phyloP scores from a whole-genome alignment of 1,140 invertebrate species.

The Archivesica marissinica region DNA sequence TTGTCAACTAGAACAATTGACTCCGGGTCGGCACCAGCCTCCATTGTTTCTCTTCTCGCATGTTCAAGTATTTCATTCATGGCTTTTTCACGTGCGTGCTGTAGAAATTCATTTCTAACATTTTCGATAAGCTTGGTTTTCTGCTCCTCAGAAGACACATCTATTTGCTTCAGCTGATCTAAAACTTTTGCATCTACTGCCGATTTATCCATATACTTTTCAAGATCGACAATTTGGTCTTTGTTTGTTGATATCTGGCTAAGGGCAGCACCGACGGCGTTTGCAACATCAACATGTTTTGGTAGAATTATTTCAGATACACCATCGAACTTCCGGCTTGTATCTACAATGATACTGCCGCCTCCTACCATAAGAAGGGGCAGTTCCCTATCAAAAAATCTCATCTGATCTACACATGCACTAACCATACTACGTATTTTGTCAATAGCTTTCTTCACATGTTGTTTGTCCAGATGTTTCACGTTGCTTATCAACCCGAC shows the following conservation, averaged over 20 bases:
- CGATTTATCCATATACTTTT: slow-evolving; percentile 56
- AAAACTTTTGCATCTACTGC: slow-evolving; percentile 37
- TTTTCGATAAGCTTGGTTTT: slow-evolving; percentile 31
- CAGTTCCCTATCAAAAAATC: slow-evolving; percentile 68
- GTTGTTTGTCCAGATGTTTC: slow-evolving; percentile 46
- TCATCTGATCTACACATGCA: slow-evolving; percentile 74
- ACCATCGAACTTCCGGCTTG: slow-evolving; percentile 59
- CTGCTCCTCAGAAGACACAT: background rate
- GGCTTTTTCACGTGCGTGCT: slow-evolving; percentile 67
- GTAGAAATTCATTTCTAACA: slow-evolving; percentile 64
- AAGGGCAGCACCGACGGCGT: slow-evolving; percentile 81
- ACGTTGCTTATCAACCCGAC: slow-evolving; percentile 70
- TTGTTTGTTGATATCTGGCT: slow-evolving; percentile 75
- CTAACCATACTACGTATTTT: slow-evolving; percentile 74
- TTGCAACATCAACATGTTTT: slow-evolving; percentile 76
- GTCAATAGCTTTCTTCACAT: slow-evolving; percentile 61
- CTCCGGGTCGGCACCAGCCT: slow-evolving; percentile 67
- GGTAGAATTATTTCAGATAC: slow-evolving; percentile 68
- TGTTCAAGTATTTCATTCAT: slow-evolving; percentile 53
- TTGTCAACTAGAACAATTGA: slow-evolving; percentile 70
- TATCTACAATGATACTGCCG: slow-evolving; percentile 73
- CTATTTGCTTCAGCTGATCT: background rate
- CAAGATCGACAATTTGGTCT: slow-evolving; percentile 71
- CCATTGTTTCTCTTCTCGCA: slow-evolving; percentile 61
- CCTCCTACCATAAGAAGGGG: slow-evolving; percentile 80